Conservation (phyloP, 2,888 invertebrate genomes). For the Cecidostiba fungosa region DNA sequence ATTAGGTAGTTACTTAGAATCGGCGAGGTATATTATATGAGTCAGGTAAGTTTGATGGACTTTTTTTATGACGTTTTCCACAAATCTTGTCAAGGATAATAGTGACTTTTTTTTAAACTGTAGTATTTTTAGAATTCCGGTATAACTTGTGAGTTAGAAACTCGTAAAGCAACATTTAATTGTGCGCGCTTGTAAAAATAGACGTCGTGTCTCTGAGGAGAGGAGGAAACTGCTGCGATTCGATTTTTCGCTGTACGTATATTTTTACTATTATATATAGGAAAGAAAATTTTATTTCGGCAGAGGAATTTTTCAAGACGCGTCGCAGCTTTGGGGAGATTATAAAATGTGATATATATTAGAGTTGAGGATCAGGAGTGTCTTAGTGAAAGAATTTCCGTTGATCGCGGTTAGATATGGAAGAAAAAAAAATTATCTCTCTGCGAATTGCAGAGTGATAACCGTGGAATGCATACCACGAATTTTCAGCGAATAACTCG, state of each 20-base stretch:
- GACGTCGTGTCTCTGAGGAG: neutral
- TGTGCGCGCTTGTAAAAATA: neutral
- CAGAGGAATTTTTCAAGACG: too few species aligned
- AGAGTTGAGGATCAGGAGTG: too few species aligned
- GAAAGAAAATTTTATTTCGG: too few species aligned
- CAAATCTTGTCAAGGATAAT: neutral
- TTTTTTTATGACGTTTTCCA: neutral
- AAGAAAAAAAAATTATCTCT: neutral
- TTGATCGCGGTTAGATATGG: neutral
- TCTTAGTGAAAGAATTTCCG: neutral
- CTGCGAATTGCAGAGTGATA: neutral
- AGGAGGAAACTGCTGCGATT: neutral
- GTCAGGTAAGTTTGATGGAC: neutral
- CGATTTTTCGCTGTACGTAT: neutral
- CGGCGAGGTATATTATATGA: neutral
- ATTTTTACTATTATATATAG: neutral
- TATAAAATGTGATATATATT: too few species aligned
- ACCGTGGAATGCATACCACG: neutral
- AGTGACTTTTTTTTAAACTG: neutral
- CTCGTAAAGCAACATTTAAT: neutral
- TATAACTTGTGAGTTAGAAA: neutral
- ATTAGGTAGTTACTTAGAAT: neutral
- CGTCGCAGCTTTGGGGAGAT: too few species aligned
- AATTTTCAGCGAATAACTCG: neutral
- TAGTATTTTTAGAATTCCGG: conserved; percentile 1